A percentile compares a stretch with the other conserved stretches of the same genome.
phyloP scores from a whole-genome alignment of 1,140 invertebrate genomes.

The Lithobius niger region DNA sequence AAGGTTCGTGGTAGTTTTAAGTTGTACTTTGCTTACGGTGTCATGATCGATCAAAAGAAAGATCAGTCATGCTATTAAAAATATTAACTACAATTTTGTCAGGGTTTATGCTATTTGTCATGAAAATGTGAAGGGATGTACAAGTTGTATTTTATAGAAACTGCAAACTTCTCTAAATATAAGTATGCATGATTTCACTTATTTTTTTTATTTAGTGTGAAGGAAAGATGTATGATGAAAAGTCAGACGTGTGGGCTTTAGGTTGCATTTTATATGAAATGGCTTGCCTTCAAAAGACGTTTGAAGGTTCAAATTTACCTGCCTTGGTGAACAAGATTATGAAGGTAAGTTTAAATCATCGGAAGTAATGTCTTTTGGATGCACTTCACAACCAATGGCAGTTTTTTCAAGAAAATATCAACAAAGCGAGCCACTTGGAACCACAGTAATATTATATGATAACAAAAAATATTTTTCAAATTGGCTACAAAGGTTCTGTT shows the following conservation, averaged over 20 bases:
- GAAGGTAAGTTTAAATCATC: conserved; percentile 36
- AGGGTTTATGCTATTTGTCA: not conserved
- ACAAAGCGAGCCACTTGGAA: too few species aligned
- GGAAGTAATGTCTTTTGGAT: too few species aligned
- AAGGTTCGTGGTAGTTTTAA: too few species aligned
- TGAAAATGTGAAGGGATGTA: too few species aligned
- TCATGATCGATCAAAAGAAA: too few species aligned
- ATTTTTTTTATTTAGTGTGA: conserved; percentile 44
- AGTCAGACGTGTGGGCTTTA: conserved; percentile 66
- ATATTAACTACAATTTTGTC: not conserved
- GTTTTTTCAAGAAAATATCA: too few species aligned
- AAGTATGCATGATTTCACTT: conserved; percentile 9
- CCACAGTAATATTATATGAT: too few species aligned
- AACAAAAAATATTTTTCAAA: too few species aligned
- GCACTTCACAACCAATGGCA: too few species aligned
- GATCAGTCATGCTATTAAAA: too few species aligned
- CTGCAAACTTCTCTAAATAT: conserved; percentile 11
- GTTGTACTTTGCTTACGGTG: too few species aligned
- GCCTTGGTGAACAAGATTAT: conserved; percentile 64
- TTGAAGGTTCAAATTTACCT: conserved; percentile 59
- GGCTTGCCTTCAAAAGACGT: conserved; percentile 60
- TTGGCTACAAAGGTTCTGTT: too few species aligned
- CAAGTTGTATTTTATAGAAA: conserved; percentile 7
- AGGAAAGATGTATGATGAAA: conserved; percentile 59
- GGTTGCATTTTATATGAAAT: conserved; percentile 69